Evolutionary conservation across 64 coral and sea anemone species (phyloP).

Genomic region (Hydrozoanthus tunicans): DNA sequence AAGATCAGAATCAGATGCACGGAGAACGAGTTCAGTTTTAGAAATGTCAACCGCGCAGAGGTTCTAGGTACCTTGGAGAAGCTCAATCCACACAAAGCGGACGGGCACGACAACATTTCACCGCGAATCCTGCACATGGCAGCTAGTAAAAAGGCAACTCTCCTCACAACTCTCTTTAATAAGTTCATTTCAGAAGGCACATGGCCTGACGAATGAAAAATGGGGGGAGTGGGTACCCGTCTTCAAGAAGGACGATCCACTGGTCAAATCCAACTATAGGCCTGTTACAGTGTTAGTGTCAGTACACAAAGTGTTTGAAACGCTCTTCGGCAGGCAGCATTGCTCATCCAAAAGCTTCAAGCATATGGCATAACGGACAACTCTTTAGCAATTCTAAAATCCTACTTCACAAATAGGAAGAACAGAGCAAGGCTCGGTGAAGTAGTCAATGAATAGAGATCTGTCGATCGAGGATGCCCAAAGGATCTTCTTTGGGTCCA

Average conservation of each 20-base stretch:
- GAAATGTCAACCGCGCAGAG: not conserved
- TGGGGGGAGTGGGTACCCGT: not conserved
- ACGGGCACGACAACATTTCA: conserved; percentile 4
- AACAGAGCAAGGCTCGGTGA: not conserved
- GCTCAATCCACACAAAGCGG: conserved; percentile 43
- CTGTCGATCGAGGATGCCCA: no score
- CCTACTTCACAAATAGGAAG: not conserved
- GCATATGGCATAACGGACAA: not conserved
- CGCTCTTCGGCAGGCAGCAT: not conserved
- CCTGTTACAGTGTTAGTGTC: conserved; percentile 21
- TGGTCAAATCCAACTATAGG: not conserved
- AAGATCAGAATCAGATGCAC: conserved; percentile 20
- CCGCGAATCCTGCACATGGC: not conserved
- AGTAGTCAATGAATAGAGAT: not conserved
- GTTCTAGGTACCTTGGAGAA: not conserved
- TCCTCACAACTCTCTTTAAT: conserved; percentile 29
- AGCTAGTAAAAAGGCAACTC: not conserved
- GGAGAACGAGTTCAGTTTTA: conserved; percentile 9
- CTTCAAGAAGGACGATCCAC: not conserved
- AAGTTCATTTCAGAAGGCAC: not conserved
- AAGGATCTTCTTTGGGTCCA: no score
- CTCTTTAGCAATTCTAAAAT: not conserved
- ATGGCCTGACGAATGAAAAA: conserved; percentile 31
- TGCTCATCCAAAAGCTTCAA: not conserved
- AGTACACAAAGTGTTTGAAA: conserved; percentile 28